A percentile compares a stretch with the other conserved stretches of the same genome.
These are phyloP conservation scores for Chironomus tepperi DNA, from an alignment of 1,140 invertebrate species.

Conservation along the genomic window DNA sequence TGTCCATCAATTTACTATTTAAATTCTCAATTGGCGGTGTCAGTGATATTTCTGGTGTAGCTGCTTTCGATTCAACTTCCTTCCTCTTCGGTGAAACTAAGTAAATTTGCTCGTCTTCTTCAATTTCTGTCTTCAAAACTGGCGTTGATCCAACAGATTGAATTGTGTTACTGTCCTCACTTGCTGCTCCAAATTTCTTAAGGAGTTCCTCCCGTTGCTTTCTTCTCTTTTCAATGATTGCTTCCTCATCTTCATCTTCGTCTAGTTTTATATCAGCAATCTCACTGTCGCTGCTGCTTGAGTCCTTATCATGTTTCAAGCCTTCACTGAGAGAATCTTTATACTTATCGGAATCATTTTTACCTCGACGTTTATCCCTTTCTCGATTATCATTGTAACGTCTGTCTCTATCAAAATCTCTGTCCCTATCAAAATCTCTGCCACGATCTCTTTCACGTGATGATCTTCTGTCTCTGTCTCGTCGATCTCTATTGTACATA, in stretches of 20 bases:
- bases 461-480: constrained; percentile 27
- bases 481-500: constrained; percentile 29
- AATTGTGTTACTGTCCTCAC: constrained; percentile 49
- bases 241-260: constrained; percentile 89
- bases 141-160: constrained; percentile 30
- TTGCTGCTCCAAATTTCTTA: constrained; percentile 52
- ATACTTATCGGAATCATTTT: constrained; percentile 37
- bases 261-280: constrained; percentile 68
- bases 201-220: constrained; percentile 83
- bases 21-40: constrained; percentile 30
- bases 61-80: constrained; percentile 25
- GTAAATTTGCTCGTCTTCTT: constrained; percentile 19
- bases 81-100: constrained; percentile 30
- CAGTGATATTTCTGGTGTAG: constrained; percentile 27
- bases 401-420: constrained; percentile 31
- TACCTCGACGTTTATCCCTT: constrained; percentile 33
- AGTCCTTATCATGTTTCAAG: constrained; percentile 48
- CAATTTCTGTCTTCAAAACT: neutral
- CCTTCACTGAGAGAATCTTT: constrained; percentile 76
- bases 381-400: constrained; percentile 35
- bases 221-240: constrained; percentile 82
- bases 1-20: constrained; percentile 30
- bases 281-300: constrained; percentile 52
- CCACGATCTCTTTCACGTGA: constrained; percentile 31
- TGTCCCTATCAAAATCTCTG: constrained; percentile 28